These are phyloP conservation scores for Temnopleurus reevesii DNA, from an alignment of 53 echinoderm and acorn worm species.

Conservation along the genomic window DNA sequence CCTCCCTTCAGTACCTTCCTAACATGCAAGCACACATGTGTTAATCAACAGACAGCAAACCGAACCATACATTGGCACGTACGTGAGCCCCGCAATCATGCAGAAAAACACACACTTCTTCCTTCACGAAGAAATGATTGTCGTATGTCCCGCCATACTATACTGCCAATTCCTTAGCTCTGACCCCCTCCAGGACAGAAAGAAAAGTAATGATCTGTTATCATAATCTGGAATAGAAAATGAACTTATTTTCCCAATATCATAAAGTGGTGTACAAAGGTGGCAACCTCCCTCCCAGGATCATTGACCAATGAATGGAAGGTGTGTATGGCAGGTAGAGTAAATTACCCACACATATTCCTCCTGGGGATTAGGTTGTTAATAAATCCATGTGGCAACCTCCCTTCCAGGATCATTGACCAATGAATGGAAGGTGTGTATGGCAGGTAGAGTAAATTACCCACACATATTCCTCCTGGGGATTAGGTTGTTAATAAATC, in stretches of 20 bases:
- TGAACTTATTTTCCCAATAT: background rate
- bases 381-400: background rate
- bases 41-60: background rate
- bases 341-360: too few species aligned
- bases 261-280: background rate
- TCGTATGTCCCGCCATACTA: background rate
- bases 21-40: background rate
- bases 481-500: background rate
- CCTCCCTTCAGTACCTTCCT: too few species aligned
- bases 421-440: background rate
- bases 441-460: background rate
- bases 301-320: background rate
- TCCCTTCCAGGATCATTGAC: background rate
- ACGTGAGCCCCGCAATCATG: background rate
- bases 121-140: background rate
- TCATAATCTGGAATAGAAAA: background rate
- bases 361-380: too few species aligned
- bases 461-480: too few species aligned
- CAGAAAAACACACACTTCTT: constrained; percentile 12
- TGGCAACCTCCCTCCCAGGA: constrained; percentile 23
- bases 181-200: background rate
- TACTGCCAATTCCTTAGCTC: constrained; percentile 30
- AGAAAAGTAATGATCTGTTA: background rate
- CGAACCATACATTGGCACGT: background rate
- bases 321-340: background rate